Conservation (phyloP, 2,113 vertebrate genomes). For the Girardinichthys multiradiatus region DNA sequence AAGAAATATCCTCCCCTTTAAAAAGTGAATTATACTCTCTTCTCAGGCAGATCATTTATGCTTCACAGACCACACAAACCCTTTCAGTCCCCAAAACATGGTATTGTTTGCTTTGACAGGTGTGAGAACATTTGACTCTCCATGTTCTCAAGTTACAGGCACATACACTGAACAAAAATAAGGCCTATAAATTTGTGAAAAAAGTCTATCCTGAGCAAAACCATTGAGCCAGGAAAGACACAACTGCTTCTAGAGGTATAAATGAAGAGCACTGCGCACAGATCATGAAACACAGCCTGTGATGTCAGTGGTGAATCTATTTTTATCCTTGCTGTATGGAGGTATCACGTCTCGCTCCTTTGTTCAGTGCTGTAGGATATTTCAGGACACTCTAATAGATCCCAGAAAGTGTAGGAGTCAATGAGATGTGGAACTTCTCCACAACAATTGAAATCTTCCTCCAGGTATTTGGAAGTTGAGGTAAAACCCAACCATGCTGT, state of each 20-base stretch:
- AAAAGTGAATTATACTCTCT: slow-evolving; percentile 46
- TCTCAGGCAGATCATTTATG: slow-evolving; percentile 48
- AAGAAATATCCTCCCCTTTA: slow-evolving; percentile 34
- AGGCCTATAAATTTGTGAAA: slow-evolving; percentile 17
- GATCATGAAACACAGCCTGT: slow-evolving; percentile 60
- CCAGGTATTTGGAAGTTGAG: slow-evolving; percentile 8
- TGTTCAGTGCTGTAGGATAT: slow-evolving; percentile 60
- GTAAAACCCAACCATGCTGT: slow-evolving; percentile 19
- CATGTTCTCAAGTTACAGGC: slow-evolving; percentile 58
- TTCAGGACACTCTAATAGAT: slow-evolving; percentile 44
- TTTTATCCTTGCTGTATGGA: slow-evolving; percentile 81
- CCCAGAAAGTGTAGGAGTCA: slow-evolving; percentile 43
- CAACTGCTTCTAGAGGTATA: slow-evolving; percentile 46
- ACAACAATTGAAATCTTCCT: slow-evolving; percentile 27
- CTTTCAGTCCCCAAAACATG: slow-evolving; percentile 40
- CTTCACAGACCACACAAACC: slow-evolving; percentile 47
- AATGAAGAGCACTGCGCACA: slow-evolving; percentile 63
- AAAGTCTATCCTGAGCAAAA: neutral
- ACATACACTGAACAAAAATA: slow-evolving; percentile 12
- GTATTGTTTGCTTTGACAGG: slow-evolving; percentile 42
- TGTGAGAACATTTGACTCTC: slow-evolving; percentile 54
- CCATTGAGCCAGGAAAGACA: slow-evolving; percentile 1
- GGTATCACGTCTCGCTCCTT: slow-evolving; percentile 60
- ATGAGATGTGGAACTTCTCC: slow-evolving; percentile 39
- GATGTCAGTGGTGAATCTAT: slow-evolving; percentile 71